Percentiles rank a stretch among this genome's conserved stretches.
These are phyloP conservation scores for Saturnia japonica DNA, from an alignment of 2,888 invertebrate genomes.

Conservation along the genomic window DNA sequence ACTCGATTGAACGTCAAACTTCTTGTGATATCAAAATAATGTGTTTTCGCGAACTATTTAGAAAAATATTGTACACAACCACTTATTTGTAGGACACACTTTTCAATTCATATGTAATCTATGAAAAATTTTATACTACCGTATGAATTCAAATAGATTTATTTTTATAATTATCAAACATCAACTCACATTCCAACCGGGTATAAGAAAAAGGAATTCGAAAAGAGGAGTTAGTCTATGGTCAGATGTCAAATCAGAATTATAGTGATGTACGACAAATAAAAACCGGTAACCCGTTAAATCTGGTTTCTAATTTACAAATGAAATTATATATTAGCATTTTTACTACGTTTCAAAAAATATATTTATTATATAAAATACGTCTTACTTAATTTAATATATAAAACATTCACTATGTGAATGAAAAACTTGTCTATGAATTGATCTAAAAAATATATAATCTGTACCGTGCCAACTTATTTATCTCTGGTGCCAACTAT, in stretches of 20 bases:
- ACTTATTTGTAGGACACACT: slow-evolving; percentile 50
- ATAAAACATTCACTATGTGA: not conserved
- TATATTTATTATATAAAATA: not conserved
- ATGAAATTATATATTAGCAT: not conserved
- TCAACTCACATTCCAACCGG: slow-evolving; percentile 78
- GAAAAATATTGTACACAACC: slow-evolving; percentile 61
- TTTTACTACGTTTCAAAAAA: not conserved
- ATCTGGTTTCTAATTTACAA: slow-evolving; percentile 26
- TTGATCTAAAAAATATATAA: not conserved
- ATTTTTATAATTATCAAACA: slow-evolving; percentile 58
- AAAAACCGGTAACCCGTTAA: slow-evolving; percentile 26
- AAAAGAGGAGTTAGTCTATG: slow-evolving; percentile 49
- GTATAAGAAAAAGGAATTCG: slow-evolving; percentile 74
- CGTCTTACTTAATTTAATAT: not conserved
- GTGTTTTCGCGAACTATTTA: slow-evolving; percentile 31
- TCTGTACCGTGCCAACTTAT: no score
- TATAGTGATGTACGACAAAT: slow-evolving; percentile 30
- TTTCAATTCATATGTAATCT: slow-evolving; percentile 43
- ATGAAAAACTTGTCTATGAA: not conserved
- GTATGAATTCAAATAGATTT: slow-evolving; percentile 65
- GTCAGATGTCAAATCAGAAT: slow-evolving; percentile 26
- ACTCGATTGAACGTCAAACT: slow-evolving; percentile 61
- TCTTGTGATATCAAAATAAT: slow-evolving; percentile 35
- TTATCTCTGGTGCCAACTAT: slow-evolving; percentile 20
- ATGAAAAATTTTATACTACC: slow-evolving; percentile 40